These are phyloP conservation scores for Pseudochirops cupreus DNA, from an alignment of 2,797 vertebrate genomes.

Conservation along the genomic window DNA sequence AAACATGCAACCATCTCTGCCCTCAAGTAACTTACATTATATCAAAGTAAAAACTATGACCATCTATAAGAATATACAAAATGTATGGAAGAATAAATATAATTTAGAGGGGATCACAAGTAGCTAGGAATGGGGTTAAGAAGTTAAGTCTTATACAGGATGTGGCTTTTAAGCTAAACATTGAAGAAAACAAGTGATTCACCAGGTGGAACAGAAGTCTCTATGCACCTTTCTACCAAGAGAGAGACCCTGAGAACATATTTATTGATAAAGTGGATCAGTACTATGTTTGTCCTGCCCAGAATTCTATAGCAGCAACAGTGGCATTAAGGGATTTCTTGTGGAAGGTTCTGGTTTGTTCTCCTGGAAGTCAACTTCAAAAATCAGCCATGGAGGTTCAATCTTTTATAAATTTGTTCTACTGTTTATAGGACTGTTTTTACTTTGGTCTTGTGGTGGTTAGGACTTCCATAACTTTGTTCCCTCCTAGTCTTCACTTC, in stretches of 20 bases:
- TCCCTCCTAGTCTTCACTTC: neutral
- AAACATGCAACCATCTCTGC: neutral
- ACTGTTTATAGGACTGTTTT: conserved; percentile 14
- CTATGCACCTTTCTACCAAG: neutral
- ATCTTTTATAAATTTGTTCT: neutral
- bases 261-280: neutral
- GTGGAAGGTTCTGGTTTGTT: neutral
- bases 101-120: neutral
- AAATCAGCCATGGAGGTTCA: neutral
- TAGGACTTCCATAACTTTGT: neutral
- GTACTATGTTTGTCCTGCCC: neutral
- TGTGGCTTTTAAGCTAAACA: neutral
- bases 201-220: neutral
- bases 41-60: neutral
- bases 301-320: neutral
- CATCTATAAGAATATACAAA: neutral
- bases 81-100: neutral
- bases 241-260: neutral
- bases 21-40: neutral
- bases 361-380: neutral
- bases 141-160: neutral
- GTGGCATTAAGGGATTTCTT: neutral
- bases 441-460: fast-evolving
- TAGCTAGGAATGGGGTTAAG: neutral
- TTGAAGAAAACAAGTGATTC: neutral